Conservation (phyloP, 2,113 vertebrate genomes). For the Carassius carassius region DNA sequence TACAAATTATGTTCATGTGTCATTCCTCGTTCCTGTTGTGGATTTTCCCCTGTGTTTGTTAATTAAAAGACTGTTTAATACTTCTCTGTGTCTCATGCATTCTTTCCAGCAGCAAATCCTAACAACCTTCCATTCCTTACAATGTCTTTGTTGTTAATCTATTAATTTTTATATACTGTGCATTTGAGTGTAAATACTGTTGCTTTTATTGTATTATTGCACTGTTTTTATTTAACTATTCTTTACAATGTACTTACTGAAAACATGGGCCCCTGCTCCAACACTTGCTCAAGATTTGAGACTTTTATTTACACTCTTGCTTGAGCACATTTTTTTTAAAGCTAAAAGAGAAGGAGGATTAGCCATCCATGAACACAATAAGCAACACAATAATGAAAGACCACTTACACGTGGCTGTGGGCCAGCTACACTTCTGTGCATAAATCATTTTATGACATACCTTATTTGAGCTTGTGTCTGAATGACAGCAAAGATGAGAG, state of each 20-base stretch:
- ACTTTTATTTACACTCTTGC: not conserved
- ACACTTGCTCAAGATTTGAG: not conserved
- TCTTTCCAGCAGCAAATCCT: too few relatives aligned
- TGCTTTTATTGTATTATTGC: not conserved
- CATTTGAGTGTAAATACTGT: not conserved
- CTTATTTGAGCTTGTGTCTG: conserved; percentile 31
- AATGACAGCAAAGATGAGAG: conserved; percentile 14
- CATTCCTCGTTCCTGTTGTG: too few relatives aligned
- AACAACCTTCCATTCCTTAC: too few relatives aligned
- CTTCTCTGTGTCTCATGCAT: too few relatives aligned
- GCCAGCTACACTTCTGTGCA: conserved; percentile 13
- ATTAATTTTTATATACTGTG: too few relatives aligned
- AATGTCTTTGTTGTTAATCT: too few relatives aligned
- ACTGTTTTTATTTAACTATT: not conserved
- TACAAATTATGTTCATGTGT: too few relatives aligned
- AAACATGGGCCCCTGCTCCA: not conserved
- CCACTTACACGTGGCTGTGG: conserved; percentile 37
- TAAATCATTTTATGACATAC: not conserved
- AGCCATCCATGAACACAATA: conserved; percentile 49
- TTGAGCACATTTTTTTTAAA: conserved; percentile 29
- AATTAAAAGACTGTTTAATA: too few relatives aligned
- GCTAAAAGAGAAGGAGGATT: conserved; percentile 2
- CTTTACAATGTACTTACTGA: not conserved
- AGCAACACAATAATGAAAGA: conserved; percentile 31
- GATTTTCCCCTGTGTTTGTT: too few relatives aligned